Conservation (phyloP, 2,888 invertebrate genomes). For the Nyleta sp. region DNA sequence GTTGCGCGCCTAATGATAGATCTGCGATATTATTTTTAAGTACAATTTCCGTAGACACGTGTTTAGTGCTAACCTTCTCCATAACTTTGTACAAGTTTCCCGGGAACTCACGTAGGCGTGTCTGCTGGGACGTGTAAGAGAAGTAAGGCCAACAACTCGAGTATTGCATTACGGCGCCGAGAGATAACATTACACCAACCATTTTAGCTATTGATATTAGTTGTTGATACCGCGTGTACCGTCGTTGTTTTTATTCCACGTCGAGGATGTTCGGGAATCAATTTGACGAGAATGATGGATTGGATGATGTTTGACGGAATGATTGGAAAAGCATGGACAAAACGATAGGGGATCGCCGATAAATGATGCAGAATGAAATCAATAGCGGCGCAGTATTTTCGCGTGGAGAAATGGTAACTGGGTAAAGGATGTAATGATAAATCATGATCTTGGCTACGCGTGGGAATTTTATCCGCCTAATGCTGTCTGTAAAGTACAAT, state of each 20-base stretch:
- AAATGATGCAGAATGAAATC: constrained; percentile 35
- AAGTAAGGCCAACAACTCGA: constrained; percentile 52
- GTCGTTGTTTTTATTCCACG: constrained; percentile 9
- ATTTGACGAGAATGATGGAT: not conserved
- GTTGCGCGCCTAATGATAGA: constrained; percentile 33
- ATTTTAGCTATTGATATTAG: constrained; percentile 55
- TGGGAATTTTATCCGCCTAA: constrained; percentile 40
- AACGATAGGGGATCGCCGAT: constrained; percentile 4
- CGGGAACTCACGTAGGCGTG: constrained; percentile 51
- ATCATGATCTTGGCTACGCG: constrained; percentile 48
- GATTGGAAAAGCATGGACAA: not conserved
- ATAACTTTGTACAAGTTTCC: constrained; percentile 51
- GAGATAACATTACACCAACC: constrained; percentile 51
- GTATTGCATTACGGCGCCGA: constrained; percentile 42
- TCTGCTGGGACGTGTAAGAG: constrained; percentile 56
- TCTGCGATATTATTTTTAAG: constrained; percentile 40
- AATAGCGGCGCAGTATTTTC: constrained; percentile 25
- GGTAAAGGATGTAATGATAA: constrained; percentile 42
- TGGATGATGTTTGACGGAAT: not conserved
- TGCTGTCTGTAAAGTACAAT: constrained; percentile 41
- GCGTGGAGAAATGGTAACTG: constrained; percentile 30
- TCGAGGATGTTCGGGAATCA: not conserved
- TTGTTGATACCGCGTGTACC: constrained; percentile 8
- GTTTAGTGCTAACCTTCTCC: constrained; percentile 41
- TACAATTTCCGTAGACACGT: constrained; percentile 39